These are phyloP conservation scores for Crypturellus undulatus DNA, from an alignment of 2,113 vertebrate genomes.

Conservation along the genomic window DNA sequence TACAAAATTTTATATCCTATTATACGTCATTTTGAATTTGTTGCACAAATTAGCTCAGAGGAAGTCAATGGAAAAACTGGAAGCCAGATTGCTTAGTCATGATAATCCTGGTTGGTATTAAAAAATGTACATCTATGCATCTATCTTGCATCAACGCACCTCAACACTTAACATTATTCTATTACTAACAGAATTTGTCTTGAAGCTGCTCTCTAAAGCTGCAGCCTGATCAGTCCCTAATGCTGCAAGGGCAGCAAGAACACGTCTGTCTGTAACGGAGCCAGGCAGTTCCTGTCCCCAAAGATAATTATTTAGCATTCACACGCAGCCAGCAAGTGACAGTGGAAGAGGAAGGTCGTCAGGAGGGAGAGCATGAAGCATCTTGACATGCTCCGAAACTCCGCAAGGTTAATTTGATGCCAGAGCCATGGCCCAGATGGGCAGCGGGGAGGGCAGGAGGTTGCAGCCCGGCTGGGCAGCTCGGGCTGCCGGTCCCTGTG, in stretches of 20 bases:
- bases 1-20: conserved; percentile 17
- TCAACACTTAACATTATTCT: neutral
- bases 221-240: neutral
- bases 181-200: neutral
- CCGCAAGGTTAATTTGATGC: neutral
- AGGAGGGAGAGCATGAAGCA: accelerated
- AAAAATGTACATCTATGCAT: neutral
- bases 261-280: accelerated
- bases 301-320: neutral
- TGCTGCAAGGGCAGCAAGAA: neutral
- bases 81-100: neutral
- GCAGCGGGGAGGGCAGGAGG: neutral
- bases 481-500: neutral
- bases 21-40: conserved; percentile 28
- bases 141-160: neutral
- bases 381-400: neutral
- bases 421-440: accelerated
- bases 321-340: neutral
- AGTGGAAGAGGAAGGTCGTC: neutral
- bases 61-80: neutral
- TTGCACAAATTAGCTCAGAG: conserved; percentile 15
- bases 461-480: accelerated
- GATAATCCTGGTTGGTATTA: neutral
- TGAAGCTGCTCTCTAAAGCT: neutral
- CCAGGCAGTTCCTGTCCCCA: neutral